These are phyloP conservation scores for Dreissena polymorpha DNA, from an alignment of 1,140 invertebrate genomes.

Conservation along the genomic window DNA sequence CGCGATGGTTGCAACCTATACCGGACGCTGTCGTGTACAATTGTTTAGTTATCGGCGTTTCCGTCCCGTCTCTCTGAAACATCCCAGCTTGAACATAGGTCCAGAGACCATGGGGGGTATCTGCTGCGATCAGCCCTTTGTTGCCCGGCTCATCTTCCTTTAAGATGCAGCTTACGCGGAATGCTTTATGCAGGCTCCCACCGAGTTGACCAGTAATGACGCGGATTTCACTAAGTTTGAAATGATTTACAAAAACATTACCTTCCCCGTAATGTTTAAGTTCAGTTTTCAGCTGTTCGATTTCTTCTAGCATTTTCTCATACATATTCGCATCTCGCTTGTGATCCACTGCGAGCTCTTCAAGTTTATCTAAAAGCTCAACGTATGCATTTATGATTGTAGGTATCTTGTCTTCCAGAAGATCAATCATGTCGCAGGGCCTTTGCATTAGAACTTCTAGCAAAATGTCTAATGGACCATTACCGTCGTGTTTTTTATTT, in stretches of 20 bases:
- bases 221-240: constrained; percentile 36
- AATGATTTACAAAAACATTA: constrained; percentile 50
- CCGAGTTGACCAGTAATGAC: neutral
- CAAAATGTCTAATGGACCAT: constrained; percentile 6
- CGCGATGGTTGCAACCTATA: constrained; percentile 27
- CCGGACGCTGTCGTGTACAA: constrained; percentile 43
- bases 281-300: constrained; percentile 24
- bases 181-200: constrained; percentile 10
- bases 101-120: too few species aligned
- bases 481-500: constrained; percentile 2
- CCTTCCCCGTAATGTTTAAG: constrained; percentile 47
- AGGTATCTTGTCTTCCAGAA: constrained; percentile 25
- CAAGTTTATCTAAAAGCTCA: constrained; percentile 12
- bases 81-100: neutral
- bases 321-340: neutral
- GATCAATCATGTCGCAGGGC: constrained; percentile 30
- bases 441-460: constrained; percentile 38
- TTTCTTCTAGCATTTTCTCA: constrained; percentile 36
- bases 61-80: neutral
- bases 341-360: neutral
- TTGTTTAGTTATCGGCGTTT: constrained; percentile 2
- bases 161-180: neutral
- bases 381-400: constrained; percentile 30
- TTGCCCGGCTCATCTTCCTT: too few species aligned
- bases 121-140: too few species aligned